These are phyloP conservation scores for Pristis pectinata DNA, from an alignment of 2,797 vertebrate genomes.

Conservation along the genomic window DNA sequence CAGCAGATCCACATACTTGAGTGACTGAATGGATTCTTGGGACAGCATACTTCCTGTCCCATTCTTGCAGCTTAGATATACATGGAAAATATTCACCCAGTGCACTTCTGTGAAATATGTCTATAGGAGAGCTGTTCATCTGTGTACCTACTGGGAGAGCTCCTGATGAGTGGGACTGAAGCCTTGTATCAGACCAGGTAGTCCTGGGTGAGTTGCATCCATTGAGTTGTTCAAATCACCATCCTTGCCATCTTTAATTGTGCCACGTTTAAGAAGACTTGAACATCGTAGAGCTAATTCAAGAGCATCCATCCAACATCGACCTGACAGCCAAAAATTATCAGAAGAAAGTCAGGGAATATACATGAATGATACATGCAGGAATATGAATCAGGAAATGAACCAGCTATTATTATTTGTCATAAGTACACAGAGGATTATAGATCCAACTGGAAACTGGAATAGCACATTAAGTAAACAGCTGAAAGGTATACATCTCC, in stretches of 20 bases:
- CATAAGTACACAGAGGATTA: background rate
- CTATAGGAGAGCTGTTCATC: too few relatives aligned
- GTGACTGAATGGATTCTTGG: background rate
- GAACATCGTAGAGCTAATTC: constrained; percentile 90
- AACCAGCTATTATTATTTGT: background rate
- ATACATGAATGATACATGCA: background rate
- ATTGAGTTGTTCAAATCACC: constrained; percentile 70
- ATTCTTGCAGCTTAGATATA: background rate
- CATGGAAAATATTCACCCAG: background rate
- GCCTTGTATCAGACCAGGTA: constrained; percentile 73
- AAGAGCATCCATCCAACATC: constrained; percentile 95
- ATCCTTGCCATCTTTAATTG: constrained; percentile 69
- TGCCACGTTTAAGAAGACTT: constrained; percentile 78
- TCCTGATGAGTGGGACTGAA: constrained; percentile 70
- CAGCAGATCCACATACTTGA: background rate
- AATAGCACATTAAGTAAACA: background rate
- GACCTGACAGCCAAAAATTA: constrained; percentile 58
- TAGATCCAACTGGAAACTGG: background rate
- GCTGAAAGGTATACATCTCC: background rate
- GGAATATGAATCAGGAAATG: constrained; percentile 38
- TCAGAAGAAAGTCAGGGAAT: background rate
- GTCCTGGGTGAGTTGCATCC: constrained; percentile 64
- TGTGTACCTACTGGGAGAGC: constrained; percentile 74
- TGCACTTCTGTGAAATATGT: background rate
- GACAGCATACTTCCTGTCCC: background rate